Conservation (phyloP, 2,113 vertebrate species). For the Tachysurus fulvidraco region DNA sequence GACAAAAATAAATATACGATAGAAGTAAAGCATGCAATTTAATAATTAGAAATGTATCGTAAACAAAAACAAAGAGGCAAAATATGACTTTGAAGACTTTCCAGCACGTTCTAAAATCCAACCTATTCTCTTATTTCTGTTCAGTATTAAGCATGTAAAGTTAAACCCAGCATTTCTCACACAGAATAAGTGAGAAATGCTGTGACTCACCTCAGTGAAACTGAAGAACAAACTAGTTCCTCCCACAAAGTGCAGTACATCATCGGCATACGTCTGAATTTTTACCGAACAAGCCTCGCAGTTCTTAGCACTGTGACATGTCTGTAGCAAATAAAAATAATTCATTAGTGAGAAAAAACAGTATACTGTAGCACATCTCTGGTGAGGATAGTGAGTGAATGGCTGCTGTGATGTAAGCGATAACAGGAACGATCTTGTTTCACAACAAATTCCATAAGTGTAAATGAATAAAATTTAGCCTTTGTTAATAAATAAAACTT, state of each 20-base stretch:
- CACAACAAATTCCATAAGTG: background rate
- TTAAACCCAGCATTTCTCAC: background rate
- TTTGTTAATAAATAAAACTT: background rate
- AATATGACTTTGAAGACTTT: background rate
- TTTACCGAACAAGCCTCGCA: conserved; percentile 75
- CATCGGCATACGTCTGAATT: conserved; percentile 81
- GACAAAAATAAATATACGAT: background rate
- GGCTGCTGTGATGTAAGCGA: background rate
- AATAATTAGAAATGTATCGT: background rate
- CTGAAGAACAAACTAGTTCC: conserved; percentile 96
- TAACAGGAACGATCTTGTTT: background rate
- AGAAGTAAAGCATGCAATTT: background rate
- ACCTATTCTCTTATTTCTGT: background rate
- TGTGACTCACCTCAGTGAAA: conserved; percentile 87
- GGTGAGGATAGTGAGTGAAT: background rate
- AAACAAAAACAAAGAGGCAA: background rate
- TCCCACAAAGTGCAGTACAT: conserved; percentile 86
- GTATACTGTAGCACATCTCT: background rate
- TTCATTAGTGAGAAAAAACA: background rate
- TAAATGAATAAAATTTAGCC: background rate
- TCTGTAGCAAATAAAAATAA: conserved; percentile 60
- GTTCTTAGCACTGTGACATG: conserved; percentile 62
- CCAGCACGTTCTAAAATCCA: background rate
- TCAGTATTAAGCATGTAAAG: background rate
- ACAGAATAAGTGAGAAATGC: background rate